These are phyloP conservation scores for Uropetala carovei DNA, from an alignment of 2,888 invertebrate species.

Conservation along the genomic window DNA sequence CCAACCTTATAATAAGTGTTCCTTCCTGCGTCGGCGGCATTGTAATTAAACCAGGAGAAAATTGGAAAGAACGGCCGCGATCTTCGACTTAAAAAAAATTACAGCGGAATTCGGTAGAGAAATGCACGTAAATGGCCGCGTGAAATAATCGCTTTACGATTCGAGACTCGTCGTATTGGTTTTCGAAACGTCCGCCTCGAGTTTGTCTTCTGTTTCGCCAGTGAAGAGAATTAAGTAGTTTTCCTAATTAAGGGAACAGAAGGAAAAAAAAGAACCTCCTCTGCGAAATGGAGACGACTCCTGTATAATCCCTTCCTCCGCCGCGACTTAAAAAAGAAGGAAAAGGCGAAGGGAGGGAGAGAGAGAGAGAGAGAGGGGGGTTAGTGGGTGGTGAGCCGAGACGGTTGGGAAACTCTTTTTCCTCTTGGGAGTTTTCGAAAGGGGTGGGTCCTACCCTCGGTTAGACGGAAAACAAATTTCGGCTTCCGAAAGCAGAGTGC, in stretches of 20 bases:
- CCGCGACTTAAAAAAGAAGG: not conserved
- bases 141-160: too few species aligned
- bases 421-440: not conserved
- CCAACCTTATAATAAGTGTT: too few species aligned
- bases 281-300: slow-evolving; percentile 12
- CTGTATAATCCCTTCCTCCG: slow-evolving; percentile 41
- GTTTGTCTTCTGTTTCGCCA: too few species aligned
- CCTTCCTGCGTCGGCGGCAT: too few species aligned
- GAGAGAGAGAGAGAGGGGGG: not conserved
- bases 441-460: not conserved
- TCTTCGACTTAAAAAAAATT: too few species aligned
- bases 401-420: too few species aligned
- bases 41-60: too few species aligned
- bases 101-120: too few species aligned
- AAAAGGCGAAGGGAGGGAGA: not conserved
- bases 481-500: not conserved
- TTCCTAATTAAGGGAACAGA: slow-evolving; percentile 19
- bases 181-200: too few species aligned
- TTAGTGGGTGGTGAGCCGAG: not conserved
- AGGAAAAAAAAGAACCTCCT: not conserved
- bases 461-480: not conserved
- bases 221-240: not conserved
- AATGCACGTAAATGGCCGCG: too few species aligned
- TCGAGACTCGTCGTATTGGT: too few species aligned
- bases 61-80: too few species aligned